Evolutionary conservation across 2,113 vertebrate genomes (phyloP).

Genomic region (Glaucomys volans): DNA sequence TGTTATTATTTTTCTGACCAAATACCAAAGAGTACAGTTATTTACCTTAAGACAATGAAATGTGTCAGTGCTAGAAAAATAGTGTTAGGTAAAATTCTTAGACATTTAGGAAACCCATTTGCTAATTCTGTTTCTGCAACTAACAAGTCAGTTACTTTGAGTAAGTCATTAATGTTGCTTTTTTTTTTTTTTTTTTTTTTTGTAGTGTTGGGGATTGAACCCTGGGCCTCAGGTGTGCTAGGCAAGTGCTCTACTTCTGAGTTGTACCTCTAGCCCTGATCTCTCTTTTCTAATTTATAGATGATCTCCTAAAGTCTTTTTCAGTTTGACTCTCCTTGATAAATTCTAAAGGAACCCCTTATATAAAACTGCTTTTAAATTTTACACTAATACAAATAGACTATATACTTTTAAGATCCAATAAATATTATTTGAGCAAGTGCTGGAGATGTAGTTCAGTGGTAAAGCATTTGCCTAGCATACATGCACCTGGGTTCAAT

Average conservation of each 20-base stretch:
- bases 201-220: background rate
- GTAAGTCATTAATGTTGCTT: background rate
- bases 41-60: background rate
- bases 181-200: background rate
- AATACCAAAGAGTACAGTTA: background rate
- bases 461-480: background rate
- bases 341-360: background rate
- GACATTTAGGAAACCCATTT: background rate
- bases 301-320: background rate
- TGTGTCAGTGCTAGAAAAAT: background rate
- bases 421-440: background rate
- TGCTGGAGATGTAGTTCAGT: background rate
- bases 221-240: background rate
- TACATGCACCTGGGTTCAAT: background rate
- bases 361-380: background rate
- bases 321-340: slow-evolving; percentile 8
- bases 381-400: background rate
- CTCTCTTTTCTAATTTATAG: background rate
- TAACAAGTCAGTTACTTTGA: background rate
- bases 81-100: background rate
- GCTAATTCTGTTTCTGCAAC: background rate
- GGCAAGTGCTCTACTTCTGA: background rate
- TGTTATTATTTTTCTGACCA: slow-evolving; percentile 12
- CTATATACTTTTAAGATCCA: background rate
- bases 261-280: background rate